A percentile compares a stretch with the other conserved stretches of the same genome.
Conservation (phyloP, 2,113 vertebrate genomes). For the Prionailurus viverrinus region DNA sequence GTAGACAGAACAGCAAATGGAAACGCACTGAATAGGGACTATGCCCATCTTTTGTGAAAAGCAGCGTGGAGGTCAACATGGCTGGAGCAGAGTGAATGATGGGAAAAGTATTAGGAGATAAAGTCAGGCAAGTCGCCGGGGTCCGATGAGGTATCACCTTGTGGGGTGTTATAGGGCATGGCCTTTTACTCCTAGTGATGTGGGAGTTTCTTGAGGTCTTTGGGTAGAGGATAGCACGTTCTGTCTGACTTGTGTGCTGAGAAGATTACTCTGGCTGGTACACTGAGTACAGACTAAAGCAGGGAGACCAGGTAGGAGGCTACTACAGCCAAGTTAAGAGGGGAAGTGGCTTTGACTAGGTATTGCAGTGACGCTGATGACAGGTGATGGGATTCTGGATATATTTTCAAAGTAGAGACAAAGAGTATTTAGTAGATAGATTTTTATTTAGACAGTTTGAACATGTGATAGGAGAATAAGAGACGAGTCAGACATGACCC, state of each 20-base stretch:
- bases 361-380: neutral
- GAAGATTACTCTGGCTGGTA: neutral
- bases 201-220: neutral
- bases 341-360: neutral
- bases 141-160: neutral
- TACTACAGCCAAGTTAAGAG: neutral
- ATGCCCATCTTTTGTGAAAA: neutral
- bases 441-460: neutral
- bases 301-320: neutral
- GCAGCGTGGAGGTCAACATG: neutral
- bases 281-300: neutral
- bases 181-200: neutral
- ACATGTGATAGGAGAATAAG: neutral
- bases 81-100: neutral
- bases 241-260: neutral
- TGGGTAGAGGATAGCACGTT: neutral
- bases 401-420: neutral
- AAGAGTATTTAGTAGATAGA: neutral
- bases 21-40: neutral
- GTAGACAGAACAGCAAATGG: neutral
- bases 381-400: neutral
- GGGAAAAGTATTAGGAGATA: neutral
- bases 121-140: neutral
- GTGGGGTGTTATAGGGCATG: neutral
- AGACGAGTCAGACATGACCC: neutral